Conservation (phyloP, 2,888 invertebrate genomes). For the Philonicus albiceps region DNA sequence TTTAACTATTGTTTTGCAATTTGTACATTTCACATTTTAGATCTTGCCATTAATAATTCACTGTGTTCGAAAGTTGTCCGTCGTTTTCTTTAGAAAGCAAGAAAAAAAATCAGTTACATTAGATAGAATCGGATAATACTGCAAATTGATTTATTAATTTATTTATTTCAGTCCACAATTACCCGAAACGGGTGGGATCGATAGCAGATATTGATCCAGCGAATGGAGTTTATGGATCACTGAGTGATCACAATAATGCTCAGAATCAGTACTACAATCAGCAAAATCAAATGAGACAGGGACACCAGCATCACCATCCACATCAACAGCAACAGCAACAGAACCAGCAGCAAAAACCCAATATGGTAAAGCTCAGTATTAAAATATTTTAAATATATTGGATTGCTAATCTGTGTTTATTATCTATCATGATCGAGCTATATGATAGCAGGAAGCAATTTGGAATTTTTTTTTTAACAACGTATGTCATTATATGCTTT, state of each 20-base stretch:
- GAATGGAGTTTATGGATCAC: conserved; percentile 83
- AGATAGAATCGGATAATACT: background rate
- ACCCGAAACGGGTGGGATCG: conserved; percentile 80
- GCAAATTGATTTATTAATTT: background rate
- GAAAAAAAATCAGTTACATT: background rate
- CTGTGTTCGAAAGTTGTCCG: background rate
- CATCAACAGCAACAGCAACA: conserved; percentile 54
- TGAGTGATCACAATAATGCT: conserved; percentile 60
- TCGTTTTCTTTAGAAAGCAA: background rate
- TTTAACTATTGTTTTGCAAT: conserved; percentile 16
- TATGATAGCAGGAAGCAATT: no score
- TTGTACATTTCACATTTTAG: background rate
- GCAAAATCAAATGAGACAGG: conserved; percentile 54
- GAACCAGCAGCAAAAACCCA: conserved; percentile 52
- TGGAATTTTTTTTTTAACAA: no score
- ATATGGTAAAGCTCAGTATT: conserved; percentile 55
- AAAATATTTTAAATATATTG: no score
- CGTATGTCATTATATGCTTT: no score
- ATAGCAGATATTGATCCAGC: conserved; percentile 95
- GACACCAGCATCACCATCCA: conserved; percentile 56
- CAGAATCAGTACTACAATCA: conserved; percentile 56
- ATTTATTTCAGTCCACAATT: conserved; percentile 57
- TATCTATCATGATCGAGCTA: no score
- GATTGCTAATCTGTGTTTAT: no score
- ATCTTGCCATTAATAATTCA: background rate